Conservation (phyloP, 2,888 invertebrate genomes). For the Drosophila ochracea region DNA sequence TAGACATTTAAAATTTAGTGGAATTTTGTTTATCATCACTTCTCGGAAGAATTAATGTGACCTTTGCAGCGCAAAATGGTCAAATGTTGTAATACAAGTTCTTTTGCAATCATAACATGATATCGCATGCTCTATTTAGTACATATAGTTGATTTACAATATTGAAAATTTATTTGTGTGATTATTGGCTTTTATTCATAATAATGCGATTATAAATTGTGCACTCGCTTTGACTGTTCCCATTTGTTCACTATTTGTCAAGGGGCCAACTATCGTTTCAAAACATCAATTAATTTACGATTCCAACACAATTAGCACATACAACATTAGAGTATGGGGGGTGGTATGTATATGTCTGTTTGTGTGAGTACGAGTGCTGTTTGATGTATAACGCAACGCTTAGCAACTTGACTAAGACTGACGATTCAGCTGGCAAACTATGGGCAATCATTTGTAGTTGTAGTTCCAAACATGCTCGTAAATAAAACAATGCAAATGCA, state of each 20-base stretch:
- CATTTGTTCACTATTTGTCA: constrained; percentile 32
- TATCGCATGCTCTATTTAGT: neutral
- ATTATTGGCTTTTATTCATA: constrained; percentile 23
- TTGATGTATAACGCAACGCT: constrained; percentile 51
- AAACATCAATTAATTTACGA: constrained; percentile 58
- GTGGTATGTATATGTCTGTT: neutral
- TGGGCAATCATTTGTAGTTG: constrained; percentile 47
- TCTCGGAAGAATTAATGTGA: neutral
- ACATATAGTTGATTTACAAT: neutral
- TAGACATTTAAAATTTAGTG: neutral
- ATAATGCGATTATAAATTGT: constrained; percentile 18
- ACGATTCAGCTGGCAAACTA: constrained; percentile 24
- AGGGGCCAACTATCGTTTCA: constrained; percentile 19
- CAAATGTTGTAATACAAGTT: neutral
- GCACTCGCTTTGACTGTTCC: constrained; percentile 9
- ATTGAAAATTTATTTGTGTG: neutral
- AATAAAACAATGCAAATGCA: constrained; percentile 60
- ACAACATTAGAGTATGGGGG: neutral
- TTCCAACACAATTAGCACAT: constrained; percentile 60
- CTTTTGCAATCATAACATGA: neutral
- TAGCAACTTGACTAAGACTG: constrained; percentile 18
- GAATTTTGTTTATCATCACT: neutral
- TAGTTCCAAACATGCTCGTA: constrained; percentile 42
- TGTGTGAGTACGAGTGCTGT: constrained; percentile 8
- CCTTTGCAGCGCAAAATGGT: neutral